A percentile compares a stretch with the other conserved stretches of the same genome.
Conservation (phyloP, 2,113 vertebrate genomes). For the Columbina picui region DNA sequence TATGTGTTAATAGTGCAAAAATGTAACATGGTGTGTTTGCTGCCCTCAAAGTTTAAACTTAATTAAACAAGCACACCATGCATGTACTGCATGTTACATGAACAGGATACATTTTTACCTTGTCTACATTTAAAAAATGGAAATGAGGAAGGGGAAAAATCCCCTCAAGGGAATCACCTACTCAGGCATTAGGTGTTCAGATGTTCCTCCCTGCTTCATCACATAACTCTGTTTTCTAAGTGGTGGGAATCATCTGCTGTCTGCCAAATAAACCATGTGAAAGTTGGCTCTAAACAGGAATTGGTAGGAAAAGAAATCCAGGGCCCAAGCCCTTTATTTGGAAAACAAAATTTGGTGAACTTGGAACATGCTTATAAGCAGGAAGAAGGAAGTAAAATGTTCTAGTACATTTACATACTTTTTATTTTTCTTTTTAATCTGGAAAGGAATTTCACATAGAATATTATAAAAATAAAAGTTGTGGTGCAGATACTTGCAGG, state of each 20-base stretch:
- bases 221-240: not conserved
- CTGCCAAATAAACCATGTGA: not conserved
- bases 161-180: not conserved
- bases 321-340: not conserved
- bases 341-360: not conserved
- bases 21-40: not conserved
- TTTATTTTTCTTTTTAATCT: not conserved
- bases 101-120: not conserved
- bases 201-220: not conserved
- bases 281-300: not conserved
- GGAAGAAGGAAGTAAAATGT: not conserved
- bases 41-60: not conserved
- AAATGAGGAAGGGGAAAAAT: not conserved
- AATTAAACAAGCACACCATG: not conserved
- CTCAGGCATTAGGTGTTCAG: not conserved
- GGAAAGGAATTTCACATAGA: not conserved
- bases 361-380: not conserved
- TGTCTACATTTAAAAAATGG: not conserved
- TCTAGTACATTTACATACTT: not conserved
- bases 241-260: not conserved
- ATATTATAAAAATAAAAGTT: not conserved
- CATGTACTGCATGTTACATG: not conserved
- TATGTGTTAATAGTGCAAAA: not conserved
- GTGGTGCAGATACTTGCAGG: fast-evolving
- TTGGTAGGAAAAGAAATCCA: not conserved